Percentiles rank a stretch among this genome's conserved stretches.
Conservation (phyloP, 2,888 invertebrate genomes). For the Drosophila ochracea region DNA sequence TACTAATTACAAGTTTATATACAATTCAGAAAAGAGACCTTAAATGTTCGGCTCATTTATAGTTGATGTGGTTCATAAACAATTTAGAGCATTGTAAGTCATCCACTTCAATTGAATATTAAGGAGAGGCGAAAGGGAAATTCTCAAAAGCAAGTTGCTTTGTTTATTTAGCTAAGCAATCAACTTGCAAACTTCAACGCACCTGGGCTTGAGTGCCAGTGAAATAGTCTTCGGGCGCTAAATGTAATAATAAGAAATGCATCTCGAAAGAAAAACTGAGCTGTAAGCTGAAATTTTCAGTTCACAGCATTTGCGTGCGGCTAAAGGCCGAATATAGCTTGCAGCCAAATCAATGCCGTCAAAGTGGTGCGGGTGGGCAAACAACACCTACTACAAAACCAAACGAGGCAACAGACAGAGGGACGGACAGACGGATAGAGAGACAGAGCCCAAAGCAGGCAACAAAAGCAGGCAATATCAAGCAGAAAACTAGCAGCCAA, state of each 20-base stretch:
- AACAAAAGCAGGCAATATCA: conserved; percentile 53
- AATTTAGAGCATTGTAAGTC: background rate
- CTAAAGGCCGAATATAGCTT: conserved; percentile 13
- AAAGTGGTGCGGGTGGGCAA: conserved; percentile 9
- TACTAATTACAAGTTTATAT: background rate
- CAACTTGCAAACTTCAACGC: background rate
- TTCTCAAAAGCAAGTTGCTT: background rate
- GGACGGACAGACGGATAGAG: background rate
- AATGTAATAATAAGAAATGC: conserved; percentile 8
- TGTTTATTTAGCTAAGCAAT: conserved; percentile 3
- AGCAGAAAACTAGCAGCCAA: conserved; percentile 37
- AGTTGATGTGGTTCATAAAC: background rate
- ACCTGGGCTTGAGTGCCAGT: conserved; percentile 2
- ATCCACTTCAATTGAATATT: background rate
- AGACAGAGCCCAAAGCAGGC: conserved; percentile 12
- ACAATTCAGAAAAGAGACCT: background rate
- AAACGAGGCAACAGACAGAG: conserved; percentile 19
- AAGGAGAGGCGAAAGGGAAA: background rate
- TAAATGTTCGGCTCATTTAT: background rate
- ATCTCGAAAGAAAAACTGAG: background rate
- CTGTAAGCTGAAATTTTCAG: conserved; percentile 1
- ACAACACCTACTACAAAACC: conserved; percentile 26
- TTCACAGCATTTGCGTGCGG: conserved; percentile 16
- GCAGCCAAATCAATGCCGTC: conserved; percentile 37
- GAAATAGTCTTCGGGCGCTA: conserved; percentile 5